Conservation (phyloP, 2,113 vertebrate species). For the Petaurus breviceps region DNA sequence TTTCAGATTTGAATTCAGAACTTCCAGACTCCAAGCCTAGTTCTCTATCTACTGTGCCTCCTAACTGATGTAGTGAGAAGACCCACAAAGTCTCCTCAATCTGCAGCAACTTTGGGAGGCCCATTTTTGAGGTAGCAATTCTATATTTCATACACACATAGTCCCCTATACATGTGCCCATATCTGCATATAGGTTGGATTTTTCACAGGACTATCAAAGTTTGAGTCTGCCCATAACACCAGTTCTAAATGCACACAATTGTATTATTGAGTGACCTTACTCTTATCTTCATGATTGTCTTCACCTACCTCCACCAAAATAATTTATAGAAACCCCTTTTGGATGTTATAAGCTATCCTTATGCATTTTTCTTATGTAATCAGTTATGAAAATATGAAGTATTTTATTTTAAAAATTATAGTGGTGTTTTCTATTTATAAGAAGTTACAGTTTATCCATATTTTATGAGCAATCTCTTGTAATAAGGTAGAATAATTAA, state of each 20-base stretch:
- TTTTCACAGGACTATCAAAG: neutral
- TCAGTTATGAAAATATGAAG: neutral
- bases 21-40: no score
- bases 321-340: neutral
- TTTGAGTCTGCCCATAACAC: neutral
- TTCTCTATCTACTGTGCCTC: no score
- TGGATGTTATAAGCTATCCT: neutral
- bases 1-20: no score
- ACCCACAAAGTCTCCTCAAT: neutral
- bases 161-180: neutral
- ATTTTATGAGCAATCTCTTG: neutral
- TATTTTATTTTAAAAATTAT: neutral
- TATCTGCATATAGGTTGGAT: neutral
- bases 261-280: neutral
- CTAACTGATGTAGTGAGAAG: neutral
- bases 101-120: neutral
- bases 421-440: neutral
- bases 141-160: neutral
- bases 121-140: neutral
- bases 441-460: neutral
- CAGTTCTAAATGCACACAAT: neutral
- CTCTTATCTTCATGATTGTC: neutral
- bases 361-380: neutral
- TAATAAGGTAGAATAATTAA: neutral
- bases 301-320: neutral